Evolutionary conservation across 2,113 vertebrate species (phyloP).

Genomic region (Oxyura jamaicensis): DNA sequence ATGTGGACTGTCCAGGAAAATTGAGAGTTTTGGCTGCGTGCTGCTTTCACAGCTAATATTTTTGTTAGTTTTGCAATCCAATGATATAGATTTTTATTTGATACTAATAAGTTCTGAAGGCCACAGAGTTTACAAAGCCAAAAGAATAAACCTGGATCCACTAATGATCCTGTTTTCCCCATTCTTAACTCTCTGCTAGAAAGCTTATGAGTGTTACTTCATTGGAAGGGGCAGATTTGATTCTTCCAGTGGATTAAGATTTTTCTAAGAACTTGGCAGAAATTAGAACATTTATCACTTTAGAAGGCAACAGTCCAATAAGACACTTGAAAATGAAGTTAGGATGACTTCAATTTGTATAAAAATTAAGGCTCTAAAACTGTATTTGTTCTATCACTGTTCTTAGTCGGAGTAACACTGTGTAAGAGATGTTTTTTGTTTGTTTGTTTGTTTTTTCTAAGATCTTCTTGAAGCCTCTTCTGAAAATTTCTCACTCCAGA

Average conservation of each 20-base stretch:
- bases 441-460: background rate
- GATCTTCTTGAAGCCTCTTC: background rate
- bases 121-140: conserved; percentile 21
- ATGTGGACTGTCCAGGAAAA: background rate
- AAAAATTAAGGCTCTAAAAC: background rate
- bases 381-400: background rate
- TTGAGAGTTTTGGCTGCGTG: background rate
- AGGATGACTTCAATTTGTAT: background rate
- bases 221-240: background rate
- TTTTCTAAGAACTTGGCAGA: background rate
- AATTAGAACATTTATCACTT: background rate
- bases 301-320: background rate
- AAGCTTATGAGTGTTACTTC: background rate
- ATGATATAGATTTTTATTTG: conserved; percentile 47
- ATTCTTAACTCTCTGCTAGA: conserved; percentile 1
- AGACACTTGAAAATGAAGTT: background rate
- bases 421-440: background rate
- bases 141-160: conserved; percentile 44
- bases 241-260: background rate
- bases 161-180: conserved; percentile 26
- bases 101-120: conserved; percentile 45
- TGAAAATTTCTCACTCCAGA: background rate
- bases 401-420: background rate
- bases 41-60: conserved; percentile 23
- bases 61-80: conserved; percentile 32